A percentile compares a stretch with the other conserved stretches of the same genome.
Evolutionary conservation across 2,113 vertebrate species (phyloP).

Genomic region (Laticauda colubrina): DNA sequence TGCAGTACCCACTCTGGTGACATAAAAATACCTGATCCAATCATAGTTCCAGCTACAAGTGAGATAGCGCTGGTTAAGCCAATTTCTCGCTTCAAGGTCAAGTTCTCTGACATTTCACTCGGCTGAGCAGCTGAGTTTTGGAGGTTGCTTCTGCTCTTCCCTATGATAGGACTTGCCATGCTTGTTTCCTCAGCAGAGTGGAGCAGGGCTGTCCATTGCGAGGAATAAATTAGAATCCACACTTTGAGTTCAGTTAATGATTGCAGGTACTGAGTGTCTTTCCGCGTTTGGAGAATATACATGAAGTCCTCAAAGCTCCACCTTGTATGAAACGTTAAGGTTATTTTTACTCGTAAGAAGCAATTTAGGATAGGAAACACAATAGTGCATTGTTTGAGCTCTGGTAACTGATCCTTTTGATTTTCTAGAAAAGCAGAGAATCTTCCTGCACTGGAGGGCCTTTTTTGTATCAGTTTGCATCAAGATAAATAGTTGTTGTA

Average conservation of each 20-base stretch:
- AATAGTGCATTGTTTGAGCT: conserved; percentile 9
- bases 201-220: conserved; percentile 6
- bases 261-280: conserved; percentile 37
- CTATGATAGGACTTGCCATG: conserved; percentile 41
- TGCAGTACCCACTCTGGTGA: conserved; percentile 76
- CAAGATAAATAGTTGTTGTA: conserved; percentile 26
- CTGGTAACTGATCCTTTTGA: neutral
- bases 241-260: conserved; percentile 63
- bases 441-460: neutral
- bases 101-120: neutral
- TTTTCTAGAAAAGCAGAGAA: neutral
- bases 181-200: neutral
- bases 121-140: neutral
- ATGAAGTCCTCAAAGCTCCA: conserved; percentile 7
- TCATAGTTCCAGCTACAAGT: conserved; percentile 80
- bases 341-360: conserved; percentile 12
- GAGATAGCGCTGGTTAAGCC: conserved; percentile 72
- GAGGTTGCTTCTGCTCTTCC: conserved; percentile 28
- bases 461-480: neutral
- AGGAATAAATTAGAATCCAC: conserved; percentile 26
- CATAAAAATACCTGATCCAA: conserved; percentile 80
- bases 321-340: neutral
- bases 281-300: neutral
- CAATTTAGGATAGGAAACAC: neutral
- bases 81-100: conserved; percentile 61